Conservation (phyloP, 2,888 invertebrate genomes). For the Tridacna crocea region DNA sequence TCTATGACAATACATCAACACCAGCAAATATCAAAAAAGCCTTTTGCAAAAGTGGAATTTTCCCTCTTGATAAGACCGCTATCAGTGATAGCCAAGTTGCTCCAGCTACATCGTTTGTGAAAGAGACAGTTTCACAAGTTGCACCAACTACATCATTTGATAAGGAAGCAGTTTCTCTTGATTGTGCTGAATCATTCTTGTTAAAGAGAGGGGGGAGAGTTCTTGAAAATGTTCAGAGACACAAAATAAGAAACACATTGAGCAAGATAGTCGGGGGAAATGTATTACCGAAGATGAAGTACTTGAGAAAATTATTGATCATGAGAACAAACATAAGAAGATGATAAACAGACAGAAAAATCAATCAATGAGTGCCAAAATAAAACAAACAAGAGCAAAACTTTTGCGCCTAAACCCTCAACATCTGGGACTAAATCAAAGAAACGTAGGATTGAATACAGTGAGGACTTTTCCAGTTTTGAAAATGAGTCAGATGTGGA, state of each 20-base stretch:
- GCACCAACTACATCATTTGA: no score
- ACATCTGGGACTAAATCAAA: slow-evolving; percentile 2
- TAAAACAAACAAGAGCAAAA: neutral
- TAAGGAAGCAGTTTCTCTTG: neutral
- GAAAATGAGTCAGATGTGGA: slow-evolving; percentile 1
- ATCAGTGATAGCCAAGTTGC: neutral
- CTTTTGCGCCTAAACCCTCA: slow-evolving; percentile 1
- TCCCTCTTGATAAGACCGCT: neutral
- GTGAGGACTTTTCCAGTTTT: slow-evolving; percentile 3
- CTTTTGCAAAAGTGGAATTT: no score
- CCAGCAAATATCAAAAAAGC: neutral
- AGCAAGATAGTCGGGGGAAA: slow-evolving; percentile 9
- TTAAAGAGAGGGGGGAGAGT: neutral
- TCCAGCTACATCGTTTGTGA: neutral
- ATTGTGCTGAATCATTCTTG: slow-evolving; percentile 4
- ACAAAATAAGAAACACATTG: slow-evolving; percentile 10
- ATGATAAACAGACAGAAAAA: neutral
- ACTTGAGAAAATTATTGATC: slow-evolving; percentile 11
- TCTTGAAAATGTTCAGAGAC: neutral
- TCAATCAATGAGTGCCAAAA: neutral
- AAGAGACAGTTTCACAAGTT: neutral
- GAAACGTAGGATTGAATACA: neutral
- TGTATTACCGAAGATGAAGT: slow-evolving; percentile 1
- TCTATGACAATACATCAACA: neutral
- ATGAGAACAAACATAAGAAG: neutral